Conservation (phyloP, 53 echinoderm and acorn worm genomes). For the Paelopatides confundens region DNA sequence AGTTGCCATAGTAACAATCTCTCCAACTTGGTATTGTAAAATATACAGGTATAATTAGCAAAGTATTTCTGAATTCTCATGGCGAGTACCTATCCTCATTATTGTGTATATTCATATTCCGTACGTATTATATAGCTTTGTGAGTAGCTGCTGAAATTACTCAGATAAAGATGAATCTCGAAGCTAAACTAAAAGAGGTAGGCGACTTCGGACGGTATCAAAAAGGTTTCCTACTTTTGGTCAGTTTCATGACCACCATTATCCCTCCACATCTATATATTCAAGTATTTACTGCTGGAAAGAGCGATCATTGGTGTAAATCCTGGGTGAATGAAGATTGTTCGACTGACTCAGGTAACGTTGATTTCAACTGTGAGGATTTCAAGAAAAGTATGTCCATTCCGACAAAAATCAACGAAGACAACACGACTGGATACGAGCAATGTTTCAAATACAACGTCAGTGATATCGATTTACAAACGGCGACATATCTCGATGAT, state of each 20-base stretch:
- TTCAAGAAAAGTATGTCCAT: background rate
- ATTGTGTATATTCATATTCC: no score
- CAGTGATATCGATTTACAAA: background rate
- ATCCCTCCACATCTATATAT: background rate
- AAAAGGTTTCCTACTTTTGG: no score
- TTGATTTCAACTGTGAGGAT: background rate
- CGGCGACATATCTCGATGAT: background rate
- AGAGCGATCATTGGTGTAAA: constrained; percentile 25
- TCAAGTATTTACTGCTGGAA: constrained; percentile 15
- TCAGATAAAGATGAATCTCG: no score
- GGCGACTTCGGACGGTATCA: no score
- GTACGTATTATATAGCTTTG: no score
- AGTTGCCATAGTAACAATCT: no score
- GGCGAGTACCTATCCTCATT: no score
- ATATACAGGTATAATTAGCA: no score
- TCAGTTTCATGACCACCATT: background rate
- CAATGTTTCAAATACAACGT: constrained; percentile 11
- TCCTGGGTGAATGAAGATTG: constrained; percentile 9
- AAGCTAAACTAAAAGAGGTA: no score
- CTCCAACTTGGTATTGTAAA: no score
- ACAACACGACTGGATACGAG: background rate
- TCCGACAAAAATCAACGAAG: background rate
- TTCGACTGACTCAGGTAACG: background rate
- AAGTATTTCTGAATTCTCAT: no score
- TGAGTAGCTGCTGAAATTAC: no score